Evolutionary conservation across 2,888 invertebrate genomes (phyloP), one percentile per base, ranked within the genome.

Genomic region (Griposia aprilina): DNA sequence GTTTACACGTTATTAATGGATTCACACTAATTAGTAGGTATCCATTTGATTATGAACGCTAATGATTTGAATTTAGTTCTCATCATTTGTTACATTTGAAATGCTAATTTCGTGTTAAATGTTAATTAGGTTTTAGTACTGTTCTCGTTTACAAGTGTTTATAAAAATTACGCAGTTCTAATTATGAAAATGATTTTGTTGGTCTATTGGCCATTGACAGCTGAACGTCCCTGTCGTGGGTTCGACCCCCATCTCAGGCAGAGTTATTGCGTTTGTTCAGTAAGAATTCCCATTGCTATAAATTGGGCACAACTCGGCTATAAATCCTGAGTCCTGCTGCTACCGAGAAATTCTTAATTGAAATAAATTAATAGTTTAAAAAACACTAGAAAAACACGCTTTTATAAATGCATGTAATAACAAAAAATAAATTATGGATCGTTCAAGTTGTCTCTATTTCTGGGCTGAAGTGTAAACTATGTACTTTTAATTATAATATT

Each of bases 1-100:
- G 68, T 84, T 82, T 60, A 79, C 68, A 84, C 48, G 1, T 55
- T 55, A 48, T 59, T 84, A 81, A 83, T 81, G 65, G n/a, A 73
- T 69, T 84, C 68, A 55, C 23, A 30, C 36, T 81, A 81, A 83
- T 78, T 81, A 72, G 67, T 50, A 41, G 48, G 72, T 78, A 72
- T 78, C 36, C n/a, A 78, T 78, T 83, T 59, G 63, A 78, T 78
- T 83, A n/a, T 23, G 68, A 83, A 30, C 59, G 55, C 63, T 60
- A 60, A 65, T 83, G 26, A 81, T 72, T 78, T 68, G 59, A 78
- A 68, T 72, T 78, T 7, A 48, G 48, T 72, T 41, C 57, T n/a
- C 59, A 52, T 72, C n/a, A 72, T 68, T 81, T 55, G 84, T 68
- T 59, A 50, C 63, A 78, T 65, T 76, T 52, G 1, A 17, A 68